These are phyloP conservation scores for Drosophila affinis DNA, from an alignment of 2,888 invertebrate genomes.

Conservation along the genomic window DNA sequence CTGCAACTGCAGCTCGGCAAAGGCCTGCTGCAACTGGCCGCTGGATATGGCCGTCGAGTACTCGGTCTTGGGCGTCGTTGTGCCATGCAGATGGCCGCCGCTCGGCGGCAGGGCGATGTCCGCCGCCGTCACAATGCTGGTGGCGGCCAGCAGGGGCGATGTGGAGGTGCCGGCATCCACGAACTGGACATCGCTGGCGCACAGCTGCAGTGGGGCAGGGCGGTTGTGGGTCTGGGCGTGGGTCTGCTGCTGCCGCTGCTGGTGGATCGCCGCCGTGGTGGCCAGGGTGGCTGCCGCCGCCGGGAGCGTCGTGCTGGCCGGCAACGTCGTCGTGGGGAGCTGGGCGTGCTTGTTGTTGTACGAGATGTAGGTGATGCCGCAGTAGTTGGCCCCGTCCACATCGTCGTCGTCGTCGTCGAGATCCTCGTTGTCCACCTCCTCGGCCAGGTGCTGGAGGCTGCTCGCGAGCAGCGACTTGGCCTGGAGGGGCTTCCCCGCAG, in stretches of 20 bases:
- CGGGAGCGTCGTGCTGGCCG: slow-evolving; percentile 65
- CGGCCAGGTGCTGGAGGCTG: slow-evolving; percentile 97
- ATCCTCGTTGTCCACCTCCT: slow-evolving; percentile 96
- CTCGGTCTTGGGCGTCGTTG: slow-evolving; percentile 78
- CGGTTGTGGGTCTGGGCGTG: slow-evolving; percentile 41
- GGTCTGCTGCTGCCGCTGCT: slow-evolving; percentile 53
- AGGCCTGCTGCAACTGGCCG: slow-evolving; percentile 72
- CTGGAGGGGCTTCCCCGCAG: slow-evolving; percentile 97
- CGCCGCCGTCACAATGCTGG: slow-evolving; percentile 56
- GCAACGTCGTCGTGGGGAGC: slow-evolving; percentile 73
- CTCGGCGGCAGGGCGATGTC: slow-evolving; percentile 55
- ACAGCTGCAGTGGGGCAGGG: slow-evolving; percentile 63
- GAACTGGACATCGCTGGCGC: slow-evolving; percentile 47
- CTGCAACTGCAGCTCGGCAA: slow-evolving; percentile 65
- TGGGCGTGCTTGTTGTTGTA: slow-evolving; percentile 91
- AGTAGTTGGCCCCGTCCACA: slow-evolving; percentile 96
- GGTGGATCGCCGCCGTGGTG: slow-evolving; percentile 62
- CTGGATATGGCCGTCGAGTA: slow-evolving; percentile 75
- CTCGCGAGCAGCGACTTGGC: slow-evolving; percentile 97
- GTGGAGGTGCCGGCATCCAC: slow-evolving; percentile 82
- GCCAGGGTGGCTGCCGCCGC: slow-evolving; percentile 73
- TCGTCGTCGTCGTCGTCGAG: slow-evolving; percentile 98
- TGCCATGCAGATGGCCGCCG: slow-evolving; percentile 59
- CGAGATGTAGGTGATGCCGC: slow-evolving; percentile 87
- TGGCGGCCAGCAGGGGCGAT: slow-evolving; percentile 67